phyloP scores from a whole-genome alignment of 2,888 invertebrate genomes.

The Synergus laeviventris region DNA sequence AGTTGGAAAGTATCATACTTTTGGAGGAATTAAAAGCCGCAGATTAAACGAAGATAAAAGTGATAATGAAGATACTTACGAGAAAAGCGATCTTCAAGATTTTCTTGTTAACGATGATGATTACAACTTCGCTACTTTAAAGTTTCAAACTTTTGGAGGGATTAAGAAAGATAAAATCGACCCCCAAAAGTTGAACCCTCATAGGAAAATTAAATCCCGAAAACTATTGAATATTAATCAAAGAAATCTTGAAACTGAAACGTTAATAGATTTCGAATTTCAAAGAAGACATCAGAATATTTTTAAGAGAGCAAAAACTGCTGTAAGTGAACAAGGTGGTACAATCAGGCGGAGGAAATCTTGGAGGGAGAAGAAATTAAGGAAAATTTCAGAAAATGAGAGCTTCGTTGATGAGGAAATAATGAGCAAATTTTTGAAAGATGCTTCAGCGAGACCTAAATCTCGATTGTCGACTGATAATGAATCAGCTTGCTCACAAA shows the following conservation, averaged over 20 bases:
- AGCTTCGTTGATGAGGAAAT: slow-evolving; percentile 3
- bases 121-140: slow-evolving; percentile 35
- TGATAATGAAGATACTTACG: slow-evolving; percentile 23
- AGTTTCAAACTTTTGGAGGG: slow-evolving; percentile 48
- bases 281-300: slow-evolving; percentile 4
- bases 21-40: slow-evolving; percentile 47
- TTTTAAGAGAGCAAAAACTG: slow-evolving; percentile 23
- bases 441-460: slow-evolving; percentile 6
- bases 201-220: slow-evolving; percentile 5
- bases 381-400: neutral
- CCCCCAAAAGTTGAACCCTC: neutral
- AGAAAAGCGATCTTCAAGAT: slow-evolving; percentile 17
- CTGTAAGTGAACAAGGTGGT: neutral
- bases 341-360: slow-evolving; percentile 8
- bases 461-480: slow-evolving; percentile 39
- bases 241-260: neutral
- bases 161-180: slow-evolving; percentile 43
- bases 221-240: neutral
- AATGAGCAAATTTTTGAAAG: slow-evolving; percentile 34
- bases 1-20: slow-evolving; percentile 37
- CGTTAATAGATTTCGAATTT: slow-evolving; percentile 26
- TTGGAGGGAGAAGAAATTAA: slow-evolving; percentile 10
- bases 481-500: slow-evolving; percentile 30
- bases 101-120: neutral
- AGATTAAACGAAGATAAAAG: neutral